phyloP scores from a whole-genome alignment of 2,113 vertebrate genomes.

The Elanus axillaris region DNA sequence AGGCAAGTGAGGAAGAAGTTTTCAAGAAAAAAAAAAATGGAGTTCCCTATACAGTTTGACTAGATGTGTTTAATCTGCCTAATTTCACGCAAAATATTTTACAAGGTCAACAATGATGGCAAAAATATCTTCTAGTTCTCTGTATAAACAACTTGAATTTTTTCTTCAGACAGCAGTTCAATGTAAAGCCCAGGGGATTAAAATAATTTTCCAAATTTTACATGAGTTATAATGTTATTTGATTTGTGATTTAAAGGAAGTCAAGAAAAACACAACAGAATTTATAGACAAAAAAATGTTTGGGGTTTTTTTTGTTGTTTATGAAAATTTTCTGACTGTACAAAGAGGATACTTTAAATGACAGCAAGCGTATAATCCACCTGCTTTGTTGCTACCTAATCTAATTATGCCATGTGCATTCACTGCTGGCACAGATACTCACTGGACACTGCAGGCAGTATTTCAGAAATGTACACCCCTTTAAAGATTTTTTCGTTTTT shows the following conservation, averaged over 20 bases:
- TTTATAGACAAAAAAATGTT: background rate
- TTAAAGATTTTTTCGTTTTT: background rate
- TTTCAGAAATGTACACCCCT: background rate
- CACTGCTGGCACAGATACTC: background rate
- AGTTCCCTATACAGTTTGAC: background rate
- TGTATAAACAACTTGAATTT: background rate
- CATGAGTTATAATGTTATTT: background rate
- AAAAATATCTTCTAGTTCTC: background rate
- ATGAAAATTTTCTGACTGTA: background rate
- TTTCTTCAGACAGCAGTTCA: background rate
- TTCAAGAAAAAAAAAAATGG: background rate
- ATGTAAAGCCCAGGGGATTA: background rate
- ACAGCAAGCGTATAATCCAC: background rate
- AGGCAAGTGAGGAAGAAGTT: background rate
- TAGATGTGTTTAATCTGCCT: background rate
- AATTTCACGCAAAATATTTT: background rate
- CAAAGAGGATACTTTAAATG: background rate
- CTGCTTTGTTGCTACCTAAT: background rate
- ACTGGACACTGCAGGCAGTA: background rate
- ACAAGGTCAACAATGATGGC: background rate
- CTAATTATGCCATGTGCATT: background rate
- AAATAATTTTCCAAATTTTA: constrained; percentile 9
- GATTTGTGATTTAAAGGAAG: background rate
- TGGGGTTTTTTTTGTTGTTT: background rate
- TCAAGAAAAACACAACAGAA: background rate